These are phyloP conservation scores for Andrena hattorfiana DNA, from an alignment of 2,888 invertebrate species.

Conservation along the genomic window DNA sequence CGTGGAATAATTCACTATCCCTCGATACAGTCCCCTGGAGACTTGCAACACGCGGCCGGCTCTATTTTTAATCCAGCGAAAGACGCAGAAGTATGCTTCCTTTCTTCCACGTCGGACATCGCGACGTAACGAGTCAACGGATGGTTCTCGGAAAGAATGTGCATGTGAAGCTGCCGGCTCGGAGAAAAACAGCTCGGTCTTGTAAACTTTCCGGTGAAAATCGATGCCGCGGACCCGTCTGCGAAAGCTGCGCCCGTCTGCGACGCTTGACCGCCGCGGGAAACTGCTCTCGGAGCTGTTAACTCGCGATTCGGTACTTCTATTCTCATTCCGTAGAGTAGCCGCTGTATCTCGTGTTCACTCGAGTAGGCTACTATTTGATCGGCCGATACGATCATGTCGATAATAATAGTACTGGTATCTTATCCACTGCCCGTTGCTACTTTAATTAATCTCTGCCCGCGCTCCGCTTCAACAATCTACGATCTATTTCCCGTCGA, in stretches of 20 bases:
- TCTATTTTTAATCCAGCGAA: conserved; percentile 31
- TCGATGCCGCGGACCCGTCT: neutral
- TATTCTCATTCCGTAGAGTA: too few species aligned
- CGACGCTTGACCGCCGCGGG: neutral
- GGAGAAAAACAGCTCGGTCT: neutral
- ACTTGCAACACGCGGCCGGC: neutral
- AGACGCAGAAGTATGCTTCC: conserved; percentile 23
- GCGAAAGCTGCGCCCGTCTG: neutral
- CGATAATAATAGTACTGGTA: too few species aligned
- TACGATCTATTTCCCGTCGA: too few species aligned
- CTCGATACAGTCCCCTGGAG: conserved; percentile 22
- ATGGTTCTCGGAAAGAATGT: conserved; percentile 36
- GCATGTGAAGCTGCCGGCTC: neutral
- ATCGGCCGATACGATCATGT: too few species aligned
- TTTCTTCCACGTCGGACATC: conserved; percentile 29
- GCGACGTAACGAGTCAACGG: conserved; percentile 7
- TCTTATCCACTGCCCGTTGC: too few species aligned
- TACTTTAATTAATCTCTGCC: too few species aligned
- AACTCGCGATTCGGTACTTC: too few species aligned
- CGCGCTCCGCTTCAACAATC: too few species aligned
- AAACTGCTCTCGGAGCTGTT: neutral
- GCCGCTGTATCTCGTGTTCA: too few species aligned
- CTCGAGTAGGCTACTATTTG: too few species aligned
- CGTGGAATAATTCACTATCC: conserved; percentile 7
- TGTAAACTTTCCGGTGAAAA: conserved; percentile 15